These are phyloP conservation scores for Steinernema carpocapsae DNA, from an alignment of 2,888 invertebrate genomes.

Conservation along the genomic window DNA sequence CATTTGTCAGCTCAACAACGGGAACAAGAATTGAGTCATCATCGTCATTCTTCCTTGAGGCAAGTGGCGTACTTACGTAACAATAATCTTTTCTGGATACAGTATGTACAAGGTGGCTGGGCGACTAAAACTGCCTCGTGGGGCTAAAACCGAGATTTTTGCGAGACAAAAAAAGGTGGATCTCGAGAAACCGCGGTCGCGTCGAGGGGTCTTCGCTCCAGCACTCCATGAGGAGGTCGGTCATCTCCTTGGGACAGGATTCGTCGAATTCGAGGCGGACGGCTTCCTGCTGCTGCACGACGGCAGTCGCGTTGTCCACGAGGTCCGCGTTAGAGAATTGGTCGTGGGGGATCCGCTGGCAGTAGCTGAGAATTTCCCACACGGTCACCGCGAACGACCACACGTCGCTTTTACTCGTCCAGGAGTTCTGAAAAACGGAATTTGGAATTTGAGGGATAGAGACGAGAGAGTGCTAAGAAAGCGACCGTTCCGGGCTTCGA, in stretches of 20 bases:
- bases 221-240: constrained; percentile 88
- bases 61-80: constrained; percentile 11
- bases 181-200: constrained; percentile 84
- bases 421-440: constrained; percentile 77
- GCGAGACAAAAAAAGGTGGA: constrained; percentile 77
- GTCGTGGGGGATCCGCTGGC: constrained; percentile 80
- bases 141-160: constrained; percentile 39
- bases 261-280: constrained; percentile 74
- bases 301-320: constrained; percentile 77
- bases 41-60: background rate
- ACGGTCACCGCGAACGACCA: constrained; percentile 89
- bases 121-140: constrained; percentile 18
- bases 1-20: constrained; percentile 29
- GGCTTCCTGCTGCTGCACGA: constrained; percentile 68
- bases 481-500: too few relatives aligned
- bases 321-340: constrained; percentile 80
- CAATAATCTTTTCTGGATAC: background rate
- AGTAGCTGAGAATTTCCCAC: constrained; percentile 84
- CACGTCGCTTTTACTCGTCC: constrained; percentile 84
- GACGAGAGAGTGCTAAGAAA: too few relatives aligned
- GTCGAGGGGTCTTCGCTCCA: constrained; percentile 83
- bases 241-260: constrained; percentile 84
- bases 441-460: background rate
- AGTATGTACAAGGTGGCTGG: constrained; percentile 22
- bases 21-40: background rate